phyloP scores from a whole-genome alignment of 2,797 vertebrate genomes.

The Diplodus puntazzo region DNA sequence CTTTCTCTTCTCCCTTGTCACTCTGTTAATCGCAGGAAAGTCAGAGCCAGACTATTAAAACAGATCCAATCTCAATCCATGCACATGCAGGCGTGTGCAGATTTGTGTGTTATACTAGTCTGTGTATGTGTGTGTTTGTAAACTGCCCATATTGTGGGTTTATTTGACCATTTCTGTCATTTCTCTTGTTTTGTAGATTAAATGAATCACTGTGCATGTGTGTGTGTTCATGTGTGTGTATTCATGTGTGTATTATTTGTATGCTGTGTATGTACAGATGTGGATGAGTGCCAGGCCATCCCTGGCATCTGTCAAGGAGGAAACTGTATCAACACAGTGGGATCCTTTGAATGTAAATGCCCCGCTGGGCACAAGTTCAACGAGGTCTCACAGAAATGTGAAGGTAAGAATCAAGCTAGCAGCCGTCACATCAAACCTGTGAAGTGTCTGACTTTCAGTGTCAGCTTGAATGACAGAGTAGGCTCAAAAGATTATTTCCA shows the following conservation, averaged over 20 bases:
- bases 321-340: conserved; percentile 99
- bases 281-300: conserved; percentile 99
- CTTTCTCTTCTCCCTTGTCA: conserved; percentile 47
- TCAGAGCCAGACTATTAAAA: conserved; percentile 42
- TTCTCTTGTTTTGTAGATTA: conserved; percentile 22
- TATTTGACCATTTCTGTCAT: conserved; percentile 17
- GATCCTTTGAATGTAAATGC: conserved; percentile 99
- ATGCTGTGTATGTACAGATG: conserved; percentile 87
- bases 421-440: conserved; percentile 23
- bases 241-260: conserved; percentile 23
- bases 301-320: conserved; percentile 98
- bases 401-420: conserved; percentile 87
- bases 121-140: conserved; percentile 6
- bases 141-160: conserved; percentile 5
- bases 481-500: conserved; percentile 47
- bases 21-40: conserved; percentile 40
- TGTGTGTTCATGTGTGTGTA: conserved; percentile 10
- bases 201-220: background rate
- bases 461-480: conserved; percentile 57
- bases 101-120: conserved; percentile 29
- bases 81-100: conserved; percentile 27
- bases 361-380: conserved; percentile 98
- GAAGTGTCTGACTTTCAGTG: conserved; percentile 41
- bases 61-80: conserved; percentile 33
- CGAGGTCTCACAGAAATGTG: conserved; percentile 97